Evolutionary conservation across 2,888 invertebrate genomes (phyloP), one percentile per base, ranked within the genome.

Genomic region (Acanthoscelides obtectus): DNA sequence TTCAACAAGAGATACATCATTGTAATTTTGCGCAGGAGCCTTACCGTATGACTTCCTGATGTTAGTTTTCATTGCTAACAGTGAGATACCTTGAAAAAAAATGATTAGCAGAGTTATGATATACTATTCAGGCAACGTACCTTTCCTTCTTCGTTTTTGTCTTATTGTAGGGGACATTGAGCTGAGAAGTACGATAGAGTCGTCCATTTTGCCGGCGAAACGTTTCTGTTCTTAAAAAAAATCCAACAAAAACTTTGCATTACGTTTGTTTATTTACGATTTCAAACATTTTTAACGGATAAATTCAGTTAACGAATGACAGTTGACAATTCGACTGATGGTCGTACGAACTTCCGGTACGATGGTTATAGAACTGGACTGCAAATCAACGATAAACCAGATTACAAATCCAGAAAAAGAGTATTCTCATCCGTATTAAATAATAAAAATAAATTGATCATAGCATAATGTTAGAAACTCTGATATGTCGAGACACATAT

Each of bases 101-200:
- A 64, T 63, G 63, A 12, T 12, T 12, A 63, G 8, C 19, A 8
- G 12, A 63, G 8, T 63, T 63, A 63, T 63, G 12, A 12, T 12
- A 19, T 63, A 63, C 5, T 64, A 8, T 6, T n/a, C 22, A 20
- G 25, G 68, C 21, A 25, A 69, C 73, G 70, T 77, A 79, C 78
- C 75, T 75, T 76, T 78, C 72, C 75, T 77, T 22, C 75, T 72
- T 27, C 74, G 75, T 73, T 78, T 78, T 68, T 77, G 77, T 22
- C 77, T 79, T 72, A 80, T 72, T 75, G 79, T 81, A 22, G 83
- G 83, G n/a, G 83, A 82, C 82, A 83, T 82, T 8, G 82, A 78
- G 74, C 82, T 80, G 67, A 81, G 71, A 70, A 83, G 74, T 72
- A 78, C 76, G 72, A 81, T 77, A n/a, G 81, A 81, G 66, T 77